Percentiles rank a stretch among this genome's conserved stretches.
Evolutionary conservation across 2,888 invertebrate genomes (phyloP).

Genomic region (Metacarcinus magister): DNA sequence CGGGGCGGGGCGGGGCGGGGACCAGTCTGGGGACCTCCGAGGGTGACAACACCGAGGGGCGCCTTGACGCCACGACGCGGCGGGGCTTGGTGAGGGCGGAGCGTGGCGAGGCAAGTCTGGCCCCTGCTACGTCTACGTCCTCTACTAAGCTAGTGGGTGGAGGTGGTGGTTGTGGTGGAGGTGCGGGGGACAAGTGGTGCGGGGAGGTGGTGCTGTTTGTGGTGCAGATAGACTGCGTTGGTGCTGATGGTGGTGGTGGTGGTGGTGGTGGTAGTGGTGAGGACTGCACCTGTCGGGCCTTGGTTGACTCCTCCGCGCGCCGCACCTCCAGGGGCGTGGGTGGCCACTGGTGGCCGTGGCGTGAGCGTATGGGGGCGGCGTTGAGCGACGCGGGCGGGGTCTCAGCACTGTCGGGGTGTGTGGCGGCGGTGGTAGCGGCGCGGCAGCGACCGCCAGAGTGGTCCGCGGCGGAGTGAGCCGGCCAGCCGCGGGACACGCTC

Average conservation of each 20-base stretch:
- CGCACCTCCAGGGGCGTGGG: conserved; percentile 10
- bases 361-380: conserved; percentile 54
- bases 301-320: background rate
- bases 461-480: conserved; percentile 71
- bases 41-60: background rate
- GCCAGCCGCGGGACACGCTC: conserved; percentile 66
- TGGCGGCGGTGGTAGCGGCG: conserved; percentile 30
- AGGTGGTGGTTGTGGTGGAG: conserved; percentile 45
- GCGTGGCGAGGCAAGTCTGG: background rate
- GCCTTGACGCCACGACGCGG: background rate
- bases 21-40: background rate
- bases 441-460: conserved; percentile 51
- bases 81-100: background rate
- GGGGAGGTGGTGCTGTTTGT: conserved; percentile 61
- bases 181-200: conserved; percentile 56
- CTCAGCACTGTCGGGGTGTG: background rate
- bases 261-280: conserved; percentile 53
- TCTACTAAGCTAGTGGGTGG: conserved; percentile 49
- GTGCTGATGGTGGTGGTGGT: conserved; percentile 43
- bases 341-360: background rate
- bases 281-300: conserved; percentile 61
- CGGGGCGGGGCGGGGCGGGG: background rate
- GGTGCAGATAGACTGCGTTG: conserved; percentile 62
- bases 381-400: conserved; percentile 50
- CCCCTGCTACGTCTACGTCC: background rate